phyloP scores from a whole-genome alignment of 35 echinoderm and acorn worm genomes.

The Apostichopus japonicus region DNA sequence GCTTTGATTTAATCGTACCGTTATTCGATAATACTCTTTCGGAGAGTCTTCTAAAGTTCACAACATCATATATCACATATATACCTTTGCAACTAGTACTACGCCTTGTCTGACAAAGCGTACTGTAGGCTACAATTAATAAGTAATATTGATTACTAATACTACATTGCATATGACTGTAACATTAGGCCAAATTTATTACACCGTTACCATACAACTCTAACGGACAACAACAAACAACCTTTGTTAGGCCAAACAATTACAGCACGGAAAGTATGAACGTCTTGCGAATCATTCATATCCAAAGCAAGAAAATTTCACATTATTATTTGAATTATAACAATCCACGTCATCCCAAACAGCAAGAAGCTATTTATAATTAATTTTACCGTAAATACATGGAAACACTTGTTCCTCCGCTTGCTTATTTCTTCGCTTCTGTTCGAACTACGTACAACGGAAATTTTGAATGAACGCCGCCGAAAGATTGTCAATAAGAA shows the following conservation, averaged over 20 bases:
- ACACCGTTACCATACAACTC: neutral
- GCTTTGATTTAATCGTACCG: too few relatives aligned
- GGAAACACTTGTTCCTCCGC: neutral
- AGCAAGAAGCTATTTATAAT: neutral
- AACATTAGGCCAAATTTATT: neutral
- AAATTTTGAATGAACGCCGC: slow-evolving; percentile 3
- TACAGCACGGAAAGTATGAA: too few relatives aligned
- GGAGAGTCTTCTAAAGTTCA: too few relatives aligned
- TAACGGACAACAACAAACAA: neutral
- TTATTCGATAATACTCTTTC: too few relatives aligned
- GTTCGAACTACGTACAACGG: neutral
- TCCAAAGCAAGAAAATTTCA: too few relatives aligned
- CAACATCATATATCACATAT: too few relatives aligned
- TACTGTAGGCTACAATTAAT: too few relatives aligned
- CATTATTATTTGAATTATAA: too few relatives aligned
- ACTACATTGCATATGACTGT: neutral
- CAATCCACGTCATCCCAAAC: neutral
- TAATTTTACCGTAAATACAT: neutral
- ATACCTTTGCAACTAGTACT: too few relatives aligned
- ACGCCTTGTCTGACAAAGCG: too few relatives aligned
- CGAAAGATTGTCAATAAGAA: neutral
- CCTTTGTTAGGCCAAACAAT: neutral
- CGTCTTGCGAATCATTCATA: too few relatives aligned
- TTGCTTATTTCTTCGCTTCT: neutral
- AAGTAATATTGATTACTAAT: too few relatives aligned